phyloP scores from a whole-genome alignment of 2,888 invertebrate genomes.

The Lepidochitona cinerea region DNA sequence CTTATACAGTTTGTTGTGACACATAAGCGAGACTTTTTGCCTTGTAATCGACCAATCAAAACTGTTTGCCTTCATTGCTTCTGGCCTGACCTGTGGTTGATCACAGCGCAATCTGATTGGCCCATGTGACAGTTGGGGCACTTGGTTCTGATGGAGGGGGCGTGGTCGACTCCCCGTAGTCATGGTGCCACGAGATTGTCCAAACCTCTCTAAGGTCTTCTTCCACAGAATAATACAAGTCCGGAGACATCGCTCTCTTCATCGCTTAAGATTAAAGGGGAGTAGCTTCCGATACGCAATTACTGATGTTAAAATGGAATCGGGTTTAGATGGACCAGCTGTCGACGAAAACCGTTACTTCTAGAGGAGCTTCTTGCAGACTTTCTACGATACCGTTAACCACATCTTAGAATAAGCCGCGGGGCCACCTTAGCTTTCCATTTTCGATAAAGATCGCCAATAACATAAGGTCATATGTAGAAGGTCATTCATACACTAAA shows the following conservation, averaged over 20 bases:
- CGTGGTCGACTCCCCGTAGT: background rate
- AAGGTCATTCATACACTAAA: too few relatives aligned
- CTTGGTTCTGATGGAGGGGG: background rate
- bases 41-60: slow-evolving; percentile 2
- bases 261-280: background rate
- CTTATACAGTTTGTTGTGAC: slow-evolving; percentile 7
- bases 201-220: background rate
- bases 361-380: too few relatives aligned
- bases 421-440: too few relatives aligned
- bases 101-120: background rate
- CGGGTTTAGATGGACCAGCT: background rate
- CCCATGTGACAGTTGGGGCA: background rate
- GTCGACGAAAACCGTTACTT: background rate
- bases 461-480: too few relatives aligned
- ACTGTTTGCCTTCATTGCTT: background rate
- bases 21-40: slow-evolving; percentile 8
- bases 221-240: background rate
- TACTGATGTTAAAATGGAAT: background rate
- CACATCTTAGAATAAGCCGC: too few relatives aligned
- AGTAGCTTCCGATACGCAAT: background rate
- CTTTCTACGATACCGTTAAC: too few relatives aligned
- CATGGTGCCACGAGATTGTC: background rate
- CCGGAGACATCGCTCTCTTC: background rate
- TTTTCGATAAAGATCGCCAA: too few relatives aligned
- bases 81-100: background rate